A percentile compares a stretch with the other conserved stretches of the same genome.
Evolutionary conservation across 2,888 invertebrate species (phyloP).

Genomic region (Exocentrus adspersus): DNA sequence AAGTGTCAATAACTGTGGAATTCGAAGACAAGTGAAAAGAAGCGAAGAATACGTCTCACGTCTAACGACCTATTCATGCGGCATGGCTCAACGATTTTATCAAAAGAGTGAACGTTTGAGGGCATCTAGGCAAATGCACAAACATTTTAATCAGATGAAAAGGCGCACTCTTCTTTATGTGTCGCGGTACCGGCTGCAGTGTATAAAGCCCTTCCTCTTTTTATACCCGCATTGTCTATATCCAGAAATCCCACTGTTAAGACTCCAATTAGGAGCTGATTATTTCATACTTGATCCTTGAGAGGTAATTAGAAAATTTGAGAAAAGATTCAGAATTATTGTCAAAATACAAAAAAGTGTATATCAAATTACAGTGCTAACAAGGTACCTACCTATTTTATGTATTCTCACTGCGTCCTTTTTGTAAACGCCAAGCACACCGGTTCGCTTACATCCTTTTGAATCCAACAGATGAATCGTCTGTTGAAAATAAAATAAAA

Average conservation of each 20-base stretch:
- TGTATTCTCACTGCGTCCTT: no score
- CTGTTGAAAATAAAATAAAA: no score
- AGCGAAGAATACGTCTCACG: constrained; percentile 17
- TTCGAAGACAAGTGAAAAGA: constrained; percentile 4
- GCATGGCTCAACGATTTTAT: constrained; percentile 25
- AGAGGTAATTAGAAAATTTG: neutral
- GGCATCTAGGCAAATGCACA: constrained; percentile 29
- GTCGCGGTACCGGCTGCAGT: neutral
- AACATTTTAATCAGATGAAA: constrained; percentile 31
- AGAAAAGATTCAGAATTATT: no score
- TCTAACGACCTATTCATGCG: constrained; percentile 30
- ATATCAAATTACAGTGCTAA: no score
- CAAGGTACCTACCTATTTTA: no score
- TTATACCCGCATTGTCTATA: neutral
- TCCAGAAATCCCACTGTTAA: constrained; percentile 30
- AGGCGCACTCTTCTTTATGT: constrained; percentile 15
- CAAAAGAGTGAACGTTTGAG: constrained; percentile 21
- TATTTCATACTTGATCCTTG: neutral
- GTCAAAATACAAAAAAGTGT: no score
- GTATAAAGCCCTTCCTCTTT: neutral
- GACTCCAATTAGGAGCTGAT: constrained; percentile 28
- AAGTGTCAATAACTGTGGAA: constrained; percentile 20
- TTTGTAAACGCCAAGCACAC: no score
- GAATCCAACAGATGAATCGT: no score
- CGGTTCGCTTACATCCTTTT: no score